Evolutionary conservation across 2,113 vertebrate genomes (phyloP).

Genomic region (Perca schrenkii): DNA sequence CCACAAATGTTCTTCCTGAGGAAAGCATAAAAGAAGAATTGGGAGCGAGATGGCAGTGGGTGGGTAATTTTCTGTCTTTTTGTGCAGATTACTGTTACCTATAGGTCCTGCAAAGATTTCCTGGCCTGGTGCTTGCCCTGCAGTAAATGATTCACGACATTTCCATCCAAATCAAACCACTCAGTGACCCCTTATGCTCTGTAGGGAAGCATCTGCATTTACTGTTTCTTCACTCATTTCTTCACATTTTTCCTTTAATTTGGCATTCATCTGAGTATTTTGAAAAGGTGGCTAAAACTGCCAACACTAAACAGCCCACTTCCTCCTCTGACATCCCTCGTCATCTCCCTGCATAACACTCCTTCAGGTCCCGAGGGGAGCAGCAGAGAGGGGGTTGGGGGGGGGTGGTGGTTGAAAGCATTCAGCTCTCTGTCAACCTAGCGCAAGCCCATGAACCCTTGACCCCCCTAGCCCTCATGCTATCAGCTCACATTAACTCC

Average conservation of each 20-base stretch:
- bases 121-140: no score
- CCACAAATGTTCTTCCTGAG: background rate
- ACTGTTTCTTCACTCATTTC: conserved; percentile 1
- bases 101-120: background rate
- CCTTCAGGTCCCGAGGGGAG: conserved; percentile 56
- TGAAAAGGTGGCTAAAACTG: conserved; percentile 56
- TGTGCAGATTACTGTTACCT: background rate
- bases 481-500: conserved; percentile 92
- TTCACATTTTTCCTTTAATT: conserved; percentile 36
- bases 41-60: no score
- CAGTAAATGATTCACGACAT: background rate
- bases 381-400: conserved; percentile 22
- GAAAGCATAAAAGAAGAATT: no score
- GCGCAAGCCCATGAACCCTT: conserved; percentile 83
- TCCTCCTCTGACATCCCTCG: conserved; percentile 63
- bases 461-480: conserved; percentile 88
- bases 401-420: conserved; percentile 61
- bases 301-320: conserved; percentile 68
- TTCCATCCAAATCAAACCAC: background rate
- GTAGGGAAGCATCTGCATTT: background rate
- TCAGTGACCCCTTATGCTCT: background rate
- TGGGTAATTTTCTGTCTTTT: background rate
- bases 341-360: conserved; percentile 44
- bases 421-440: conserved; percentile 92
- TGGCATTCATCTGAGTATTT: conserved; percentile 23